phyloP scores from a whole-genome alignment of 2,888 invertebrate genomes.

The Bruchidius siliquastri region DNA sequence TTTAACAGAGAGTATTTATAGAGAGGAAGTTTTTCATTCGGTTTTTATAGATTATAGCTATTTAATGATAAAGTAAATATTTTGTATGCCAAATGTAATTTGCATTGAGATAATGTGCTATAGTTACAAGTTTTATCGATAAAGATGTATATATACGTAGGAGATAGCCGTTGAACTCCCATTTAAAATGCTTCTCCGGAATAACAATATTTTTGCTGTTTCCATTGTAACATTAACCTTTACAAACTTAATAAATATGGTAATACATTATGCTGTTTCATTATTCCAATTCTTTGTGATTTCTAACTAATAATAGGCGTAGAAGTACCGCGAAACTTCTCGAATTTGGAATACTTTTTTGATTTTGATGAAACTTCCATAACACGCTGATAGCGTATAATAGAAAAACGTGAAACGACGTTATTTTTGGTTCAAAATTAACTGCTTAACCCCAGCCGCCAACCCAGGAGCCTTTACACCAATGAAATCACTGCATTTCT shows the following conservation, averaged over 20 bases:
- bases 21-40: constrained; percentile 9
- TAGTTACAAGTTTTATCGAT: constrained; percentile 19
- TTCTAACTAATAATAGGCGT: too few relatives aligned
- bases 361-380: too few relatives aligned
- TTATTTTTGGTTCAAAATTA: too few relatives aligned
- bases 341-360: too few relatives aligned
- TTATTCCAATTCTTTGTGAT: too few relatives aligned
- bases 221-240: constrained; percentile 2
- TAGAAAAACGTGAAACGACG: too few relatives aligned
- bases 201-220: constrained; percentile 13
- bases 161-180: background rate
- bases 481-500: too few relatives aligned
- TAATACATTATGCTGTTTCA: constrained; percentile 7
- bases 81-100: constrained; percentile 43
- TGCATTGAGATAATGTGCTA: constrained; percentile 34
- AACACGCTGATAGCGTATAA: too few relatives aligned
- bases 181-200: constrained; percentile 10
- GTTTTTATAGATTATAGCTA: constrained; percentile 17
- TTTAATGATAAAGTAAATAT: constrained; percentile 23
- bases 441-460: too few relatives aligned
- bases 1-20: background rate
- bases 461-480: too few relatives aligned
- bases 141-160: background rate
- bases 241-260: constrained; percentile 11
- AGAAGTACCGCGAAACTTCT: too few relatives aligned